Conservation (phyloP, 2,797 vertebrate genomes). For the Vespertilio murinus region DNA sequence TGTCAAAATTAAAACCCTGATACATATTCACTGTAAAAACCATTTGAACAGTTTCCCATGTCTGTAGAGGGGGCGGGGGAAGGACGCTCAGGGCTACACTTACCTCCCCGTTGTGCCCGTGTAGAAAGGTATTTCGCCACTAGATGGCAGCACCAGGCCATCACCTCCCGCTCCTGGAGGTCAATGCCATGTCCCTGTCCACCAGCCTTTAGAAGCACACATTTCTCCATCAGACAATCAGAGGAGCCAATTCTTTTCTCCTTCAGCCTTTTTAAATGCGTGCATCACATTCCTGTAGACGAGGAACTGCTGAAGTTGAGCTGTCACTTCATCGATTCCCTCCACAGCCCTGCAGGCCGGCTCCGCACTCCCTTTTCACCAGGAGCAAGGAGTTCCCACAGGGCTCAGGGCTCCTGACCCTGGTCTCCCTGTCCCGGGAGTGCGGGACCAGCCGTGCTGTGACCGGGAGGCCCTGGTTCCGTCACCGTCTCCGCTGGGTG, state of each 20-base stretch:
- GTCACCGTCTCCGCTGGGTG: not conserved
- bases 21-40: too few species aligned
- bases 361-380: not conserved
- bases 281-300: not conserved
- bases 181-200: not conserved
- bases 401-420: too few species aligned
- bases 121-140: not conserved
- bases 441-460: not conserved
- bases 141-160: constrained; percentile 48
- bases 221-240: not conserved
- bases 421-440: not conserved
- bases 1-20: not conserved
- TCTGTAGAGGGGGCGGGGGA: not conserved
- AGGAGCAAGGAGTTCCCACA: not conserved
- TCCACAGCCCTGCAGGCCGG: fast-evolving
- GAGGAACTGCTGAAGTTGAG: not conserved
- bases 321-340: not conserved
- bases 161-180: not conserved
- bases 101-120: fast-evolving
- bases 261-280: not conserved
- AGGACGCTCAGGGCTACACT: not conserved
- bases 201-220: not conserved
- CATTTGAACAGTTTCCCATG: not conserved
- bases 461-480: not conserved
- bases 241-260: not conserved